Evolutionary conservation across 2,888 invertebrate genomes (phyloP).

Genomic region (Drosophila subsilvestris): DNA sequence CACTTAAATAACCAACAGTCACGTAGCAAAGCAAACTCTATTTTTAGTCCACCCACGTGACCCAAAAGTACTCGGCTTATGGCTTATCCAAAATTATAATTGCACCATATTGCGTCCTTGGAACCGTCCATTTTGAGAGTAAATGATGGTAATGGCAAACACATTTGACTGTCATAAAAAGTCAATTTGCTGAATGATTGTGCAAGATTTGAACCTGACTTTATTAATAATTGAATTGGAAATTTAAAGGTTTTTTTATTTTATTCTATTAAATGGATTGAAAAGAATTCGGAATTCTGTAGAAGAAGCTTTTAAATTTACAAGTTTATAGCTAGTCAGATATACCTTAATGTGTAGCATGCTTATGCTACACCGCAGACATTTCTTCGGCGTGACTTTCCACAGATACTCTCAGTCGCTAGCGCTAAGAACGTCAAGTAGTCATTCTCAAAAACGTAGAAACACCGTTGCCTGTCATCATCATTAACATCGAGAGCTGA

Average conservation of each 20-base stretch:
- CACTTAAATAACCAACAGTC: too few species aligned
- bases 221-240: conserved; percentile 11
- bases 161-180: neutral
- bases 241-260: neutral
- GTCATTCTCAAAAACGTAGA: conserved; percentile 13
- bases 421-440: conserved; percentile 22
- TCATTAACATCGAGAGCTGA: conserved; percentile 43
- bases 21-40: too few species aligned
- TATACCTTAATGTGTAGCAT: too few species aligned
- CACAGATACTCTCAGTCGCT: conserved; percentile 17
- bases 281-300: too few species aligned
- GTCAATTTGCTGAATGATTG: conserved; percentile 9
- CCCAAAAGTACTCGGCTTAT: too few species aligned
- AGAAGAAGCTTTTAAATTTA: too few species aligned
- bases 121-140: too few species aligned
- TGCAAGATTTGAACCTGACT: neutral
- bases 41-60: too few species aligned
- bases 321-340: neutral
- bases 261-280: too few species aligned
- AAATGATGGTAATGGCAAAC: too few species aligned
- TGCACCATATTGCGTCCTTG: too few species aligned
- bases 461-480: conserved; percentile 32
- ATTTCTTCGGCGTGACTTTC: neutral
- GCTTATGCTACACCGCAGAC: neutral
- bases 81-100: too few species aligned